Conservation (phyloP, 2,888 invertebrate species). For the Pilophorus perplexus region DNA sequence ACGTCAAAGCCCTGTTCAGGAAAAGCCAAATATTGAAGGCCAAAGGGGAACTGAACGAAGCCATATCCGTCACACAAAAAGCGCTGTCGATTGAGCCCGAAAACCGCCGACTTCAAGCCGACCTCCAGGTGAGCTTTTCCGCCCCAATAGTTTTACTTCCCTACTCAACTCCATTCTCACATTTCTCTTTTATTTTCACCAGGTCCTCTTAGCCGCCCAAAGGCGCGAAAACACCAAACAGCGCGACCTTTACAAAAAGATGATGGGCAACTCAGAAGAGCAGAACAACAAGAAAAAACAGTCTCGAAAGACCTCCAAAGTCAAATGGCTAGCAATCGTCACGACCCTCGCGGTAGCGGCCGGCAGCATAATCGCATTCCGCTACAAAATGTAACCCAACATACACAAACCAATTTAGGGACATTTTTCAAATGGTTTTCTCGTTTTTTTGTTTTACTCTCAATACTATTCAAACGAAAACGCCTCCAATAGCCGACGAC, state of each 20-base stretch:
- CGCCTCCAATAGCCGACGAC: too few relatives aligned
- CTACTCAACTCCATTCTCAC: neutral
- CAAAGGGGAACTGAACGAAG: slow-evolving; percentile 68
- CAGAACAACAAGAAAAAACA: slow-evolving; percentile 35
- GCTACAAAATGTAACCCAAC: slow-evolving; percentile 43
- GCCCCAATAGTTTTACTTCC: neutral
- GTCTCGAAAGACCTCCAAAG: slow-evolving; percentile 7
- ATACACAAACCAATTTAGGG: too few relatives aligned
- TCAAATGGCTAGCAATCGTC: slow-evolving; percentile 65
- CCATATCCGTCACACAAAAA: slow-evolving; percentile 63
- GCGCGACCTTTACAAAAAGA: slow-evolving; percentile 66
- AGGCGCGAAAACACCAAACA: slow-evolving; percentile 61
- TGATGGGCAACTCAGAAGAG: slow-evolving; percentile 56
- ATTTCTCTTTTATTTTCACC: neutral
- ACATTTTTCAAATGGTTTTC: too few relatives aligned
- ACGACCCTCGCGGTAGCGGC: slow-evolving; percentile 69
- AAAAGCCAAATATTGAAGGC: slow-evolving; percentile 63
- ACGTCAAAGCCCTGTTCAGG: slow-evolving; percentile 86
- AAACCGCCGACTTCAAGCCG: slow-evolving; percentile 60
- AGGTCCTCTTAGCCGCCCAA: slow-evolving; percentile 57
- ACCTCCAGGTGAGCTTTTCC: slow-evolving; percentile 57
- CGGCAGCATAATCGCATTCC: slow-evolving; percentile 66
- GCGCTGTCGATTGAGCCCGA: slow-evolving; percentile 66
- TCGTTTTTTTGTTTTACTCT: too few relatives aligned
- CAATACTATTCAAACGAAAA: too few relatives aligned